Conservation (phyloP, 1,140 invertebrate species). For the Drosophila tani region DNA sequence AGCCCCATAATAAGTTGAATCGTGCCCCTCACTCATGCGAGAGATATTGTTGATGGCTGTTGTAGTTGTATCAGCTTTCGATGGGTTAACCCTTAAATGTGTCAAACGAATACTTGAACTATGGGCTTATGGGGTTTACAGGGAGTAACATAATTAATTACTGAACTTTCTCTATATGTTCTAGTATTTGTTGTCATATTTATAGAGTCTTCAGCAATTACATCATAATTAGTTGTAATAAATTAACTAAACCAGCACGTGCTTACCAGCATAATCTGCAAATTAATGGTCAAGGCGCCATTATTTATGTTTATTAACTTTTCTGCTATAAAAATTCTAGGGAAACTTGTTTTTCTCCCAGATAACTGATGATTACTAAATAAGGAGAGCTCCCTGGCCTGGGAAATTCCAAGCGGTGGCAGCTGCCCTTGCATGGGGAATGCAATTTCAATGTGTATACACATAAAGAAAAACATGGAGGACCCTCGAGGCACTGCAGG, state of each 20-base stretch:
- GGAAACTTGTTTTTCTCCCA: neutral
- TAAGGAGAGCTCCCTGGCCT: neutral
- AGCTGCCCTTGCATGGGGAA: slow-evolving; percentile 37
- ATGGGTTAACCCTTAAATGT: too few relatives aligned
- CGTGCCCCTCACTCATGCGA: neutral
- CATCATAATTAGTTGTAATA: neutral
- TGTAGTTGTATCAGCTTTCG: slow-evolving; percentile 2
- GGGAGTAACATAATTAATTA: neutral
- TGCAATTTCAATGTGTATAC: slow-evolving; percentile 71
- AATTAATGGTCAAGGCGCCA: neutral
- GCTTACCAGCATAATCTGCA: neutral
- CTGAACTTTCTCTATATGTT: too few relatives aligned
- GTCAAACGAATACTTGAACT: too few relatives aligned
- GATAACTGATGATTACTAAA: neutral
- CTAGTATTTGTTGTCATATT: too few relatives aligned
- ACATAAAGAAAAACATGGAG: slow-evolving; percentile 50
- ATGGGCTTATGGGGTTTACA: neutral
- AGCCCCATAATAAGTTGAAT: neutral
- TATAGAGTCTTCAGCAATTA: neutral
- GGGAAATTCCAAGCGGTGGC: too few relatives aligned
- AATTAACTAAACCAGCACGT: neutral
- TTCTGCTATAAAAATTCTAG: neutral
- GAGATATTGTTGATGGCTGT: slow-evolving; percentile 1
- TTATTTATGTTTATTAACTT: slow-evolving; percentile 14
- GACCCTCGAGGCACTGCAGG: slow-evolving; percentile 12